Base-by-base conservation (phyloP, 2,797 vertebrate species). In the Chelon auratus region DNA sequence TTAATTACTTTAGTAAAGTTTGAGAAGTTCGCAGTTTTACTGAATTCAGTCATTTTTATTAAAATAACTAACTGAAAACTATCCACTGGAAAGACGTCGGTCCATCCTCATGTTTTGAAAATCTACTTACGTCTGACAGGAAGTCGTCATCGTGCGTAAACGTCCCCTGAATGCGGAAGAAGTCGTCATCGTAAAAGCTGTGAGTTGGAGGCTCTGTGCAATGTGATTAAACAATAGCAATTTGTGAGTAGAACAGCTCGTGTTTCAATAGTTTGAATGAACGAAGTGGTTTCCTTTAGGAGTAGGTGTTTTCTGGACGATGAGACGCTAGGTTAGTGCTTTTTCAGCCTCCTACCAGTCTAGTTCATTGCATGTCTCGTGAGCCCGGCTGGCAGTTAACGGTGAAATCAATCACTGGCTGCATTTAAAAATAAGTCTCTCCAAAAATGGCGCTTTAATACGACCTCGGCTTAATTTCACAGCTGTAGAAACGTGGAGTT, bases 181-280 rank as follows among this genome's bases (percentile, higher is more conserved):
- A 68, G 33, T 93, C 94, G 94, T 95, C 94, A 94, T 91, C 92
- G 52, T 87, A 72, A 88, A 86, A 85, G 77, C 84, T 71, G 93
- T 94, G 93, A 94, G 91, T 93, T 93, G 93, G 93, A 94, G 78
- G 89, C 24, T 87, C 63, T 56, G 81, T 64, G 66, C 78, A 72
- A 87, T 67, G 68, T 54, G 83, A 42, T 47, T 0, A 75, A 81
- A 80, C 55, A n/a, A 2, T 1, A 1, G 53, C 30, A 0, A 20
- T 62, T 36, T 20, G 12, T 3, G 13, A 5, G 11, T 14, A 40
- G 17, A 17, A 9, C 4, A 4, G 24, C 36, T n/a, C 15, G 45
- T 20, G 10, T 10, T 37, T 63, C 3, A 20, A 20, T 62, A 11
- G 18, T 73, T 65, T 86, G 65, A 85, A 89, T 88, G 79, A 88